Evolutionary conservation across 2,113 vertebrate genomes (phyloP).

Genomic region (Rutilus rutilus): DNA sequence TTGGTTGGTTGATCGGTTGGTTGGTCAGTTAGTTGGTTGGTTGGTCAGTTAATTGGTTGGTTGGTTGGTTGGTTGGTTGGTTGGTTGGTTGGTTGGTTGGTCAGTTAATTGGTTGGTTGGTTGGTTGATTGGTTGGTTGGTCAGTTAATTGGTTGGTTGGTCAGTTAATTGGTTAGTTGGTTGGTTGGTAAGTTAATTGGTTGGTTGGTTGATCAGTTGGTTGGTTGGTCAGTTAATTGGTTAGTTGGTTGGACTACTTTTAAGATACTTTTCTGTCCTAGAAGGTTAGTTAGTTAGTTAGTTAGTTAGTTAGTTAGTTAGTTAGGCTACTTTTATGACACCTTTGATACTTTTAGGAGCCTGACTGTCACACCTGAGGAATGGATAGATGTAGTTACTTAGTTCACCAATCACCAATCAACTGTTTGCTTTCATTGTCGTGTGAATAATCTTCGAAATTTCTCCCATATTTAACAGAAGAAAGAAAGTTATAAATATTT

Average conservation of each 20-base stretch:
- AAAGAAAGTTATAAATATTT: neutral
- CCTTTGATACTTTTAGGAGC: neutral
- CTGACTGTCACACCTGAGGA: too few relatives aligned
- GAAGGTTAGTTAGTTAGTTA: neutral
- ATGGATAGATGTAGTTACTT: neutral
- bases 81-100: neutral
- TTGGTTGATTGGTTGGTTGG: neutral
- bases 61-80: too few relatives aligned
- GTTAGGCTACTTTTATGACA: neutral
- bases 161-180: too few relatives aligned
- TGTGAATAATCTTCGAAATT: neutral
- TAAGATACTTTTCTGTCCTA: too few relatives aligned
- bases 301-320: neutral
- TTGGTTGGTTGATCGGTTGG: too few relatives aligned
- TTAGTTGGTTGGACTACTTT: neutral
- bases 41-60: too few relatives aligned
- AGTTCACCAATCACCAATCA: neutral
- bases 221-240: neutral
- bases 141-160: too few relatives aligned
- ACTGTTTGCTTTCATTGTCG: neutral
- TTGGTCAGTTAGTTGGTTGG: too few relatives aligned
- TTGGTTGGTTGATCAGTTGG: neutral
- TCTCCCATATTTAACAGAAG: neutral
- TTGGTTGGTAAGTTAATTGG: too few relatives aligned
- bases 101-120: too few relatives aligned